These are phyloP conservation scores for Nipponacmea schrenckii DNA, from an alignment of 2,888 invertebrate genomes.

Conservation along the genomic window DNA sequence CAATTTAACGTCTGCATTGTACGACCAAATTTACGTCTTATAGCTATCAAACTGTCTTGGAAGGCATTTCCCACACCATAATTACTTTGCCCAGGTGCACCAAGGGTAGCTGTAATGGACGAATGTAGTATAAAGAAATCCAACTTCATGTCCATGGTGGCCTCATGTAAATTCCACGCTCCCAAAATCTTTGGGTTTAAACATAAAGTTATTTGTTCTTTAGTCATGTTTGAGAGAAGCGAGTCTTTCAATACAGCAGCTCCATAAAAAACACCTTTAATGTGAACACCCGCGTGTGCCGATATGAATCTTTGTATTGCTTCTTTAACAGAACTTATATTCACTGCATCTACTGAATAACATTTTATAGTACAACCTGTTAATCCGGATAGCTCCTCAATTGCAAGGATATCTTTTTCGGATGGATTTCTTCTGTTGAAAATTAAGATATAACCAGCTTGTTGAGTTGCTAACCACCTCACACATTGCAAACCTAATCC, in stretches of 20 bases:
- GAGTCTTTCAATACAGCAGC: conserved; percentile 42
- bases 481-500: conserved; percentile 52
- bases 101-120: conserved; percentile 48
- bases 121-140: conserved; percentile 55
- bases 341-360: too few species aligned
- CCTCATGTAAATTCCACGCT: conserved; percentile 49
- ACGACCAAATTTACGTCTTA: conserved; percentile 36
- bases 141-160: conserved; percentile 33
- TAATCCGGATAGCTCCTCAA: too few species aligned
- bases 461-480: conserved; percentile 34
- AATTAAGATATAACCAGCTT: conserved; percentile 40
- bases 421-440: conserved; percentile 38
- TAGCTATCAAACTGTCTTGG: conserved; percentile 47
- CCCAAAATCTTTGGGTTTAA: conserved; percentile 49
- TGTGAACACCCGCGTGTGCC: too few species aligned
- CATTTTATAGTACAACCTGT: too few species aligned
- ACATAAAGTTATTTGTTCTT: conserved; percentile 32
- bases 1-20: conserved; percentile 52
- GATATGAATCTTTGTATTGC: too few species aligned
- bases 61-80: conserved; percentile 55
- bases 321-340: too few species aligned
- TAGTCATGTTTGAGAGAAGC: conserved; percentile 30
- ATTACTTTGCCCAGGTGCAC: conserved; percentile 48
- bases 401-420: too few species aligned
- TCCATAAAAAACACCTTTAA: conserved; percentile 52